Base-by-base conservation (phyloP, 1,140 invertebrate species). In the Subanguina moxae region DNA sequence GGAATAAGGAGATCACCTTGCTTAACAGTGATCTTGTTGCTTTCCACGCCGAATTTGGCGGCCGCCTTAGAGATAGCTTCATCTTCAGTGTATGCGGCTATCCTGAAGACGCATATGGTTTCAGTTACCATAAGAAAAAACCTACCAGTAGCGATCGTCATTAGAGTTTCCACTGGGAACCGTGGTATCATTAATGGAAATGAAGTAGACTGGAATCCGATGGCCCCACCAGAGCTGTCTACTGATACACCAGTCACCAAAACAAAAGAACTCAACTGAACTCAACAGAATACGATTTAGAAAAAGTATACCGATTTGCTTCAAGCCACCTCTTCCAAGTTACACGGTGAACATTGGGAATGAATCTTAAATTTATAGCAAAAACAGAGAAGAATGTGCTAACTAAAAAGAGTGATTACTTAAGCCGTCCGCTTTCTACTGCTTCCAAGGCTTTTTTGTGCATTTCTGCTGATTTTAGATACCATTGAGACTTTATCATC, bases 181-280 rank as follows among this genome's bases (percentile, higher is more conserved):
- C 23, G 13, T 42, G 21, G 68, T 52, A 27, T 78, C 79, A 59
- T 80, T 71, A 23, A 82, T 57, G 46, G 64, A 65, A 32, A 79
- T 62, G 57, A 78, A 81, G 48, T 97, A 99, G 0, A 93, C 94
- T 1, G 96, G 96, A 77, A 99, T 97, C 58, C 91, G 87, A 86
- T 98, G 95, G 11, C 96, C 96, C 96, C 96, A 99, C 95, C 95
- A 98, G 1, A 98, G 85, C 83, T 99, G 96, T 13, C 96, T 86
- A 5, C 93, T 96, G 74, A 97, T 93, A 83, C 94, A 97, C 96
- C 96, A 98, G 83, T 97, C 93, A 69, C 90, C 90, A 73, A 82
- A 85, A 78, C 46, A 25, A 74, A 57, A 65, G 3, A 38, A 3
- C 32, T 3, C 32, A 5, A 38, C 32, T 5, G 11, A 11, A 38